These are phyloP conservation scores for Lepus europaeus DNA, from an alignment of 2,113 vertebrate genomes.

Conservation along the genomic window DNA sequence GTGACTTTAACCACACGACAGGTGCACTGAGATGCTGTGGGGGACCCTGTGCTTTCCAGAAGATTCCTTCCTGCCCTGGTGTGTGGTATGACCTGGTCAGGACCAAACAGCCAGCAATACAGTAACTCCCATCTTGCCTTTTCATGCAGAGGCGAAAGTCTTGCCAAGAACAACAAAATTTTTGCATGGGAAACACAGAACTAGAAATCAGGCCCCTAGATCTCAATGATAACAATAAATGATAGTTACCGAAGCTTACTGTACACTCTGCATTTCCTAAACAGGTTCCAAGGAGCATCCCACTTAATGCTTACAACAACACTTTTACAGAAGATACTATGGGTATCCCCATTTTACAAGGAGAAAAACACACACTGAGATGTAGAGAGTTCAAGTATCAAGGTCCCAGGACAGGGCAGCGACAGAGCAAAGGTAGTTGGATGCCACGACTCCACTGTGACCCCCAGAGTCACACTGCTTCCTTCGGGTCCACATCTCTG, in stretches of 20 bases:
- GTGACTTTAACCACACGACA: background rate
- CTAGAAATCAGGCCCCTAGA: background rate
- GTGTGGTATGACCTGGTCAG: background rate
- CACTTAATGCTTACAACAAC: background rate
- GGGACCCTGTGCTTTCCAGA: background rate
- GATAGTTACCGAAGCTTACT: background rate
- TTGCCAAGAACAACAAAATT: background rate
- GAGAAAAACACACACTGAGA: background rate
- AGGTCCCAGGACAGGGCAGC: background rate
- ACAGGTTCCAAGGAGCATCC: background rate
- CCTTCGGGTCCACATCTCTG: background rate
- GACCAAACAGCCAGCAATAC: background rate
- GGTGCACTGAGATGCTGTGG: background rate
- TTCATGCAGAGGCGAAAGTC: background rate
- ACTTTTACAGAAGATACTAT: background rate
- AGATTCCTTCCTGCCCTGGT: background rate
- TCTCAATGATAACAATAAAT: background rate
- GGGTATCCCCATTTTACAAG: conserved; percentile 35
- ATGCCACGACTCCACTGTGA: background rate
- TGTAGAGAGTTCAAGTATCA: background rate
- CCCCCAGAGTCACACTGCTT: background rate
- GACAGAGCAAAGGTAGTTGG: background rate
- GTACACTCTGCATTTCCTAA: background rate
- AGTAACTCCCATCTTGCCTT: background rate
- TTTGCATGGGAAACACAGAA: background rate